phyloP scores from a whole-genome alignment of 1,140 invertebrate genomes.

The Nephila pilipes region DNA sequence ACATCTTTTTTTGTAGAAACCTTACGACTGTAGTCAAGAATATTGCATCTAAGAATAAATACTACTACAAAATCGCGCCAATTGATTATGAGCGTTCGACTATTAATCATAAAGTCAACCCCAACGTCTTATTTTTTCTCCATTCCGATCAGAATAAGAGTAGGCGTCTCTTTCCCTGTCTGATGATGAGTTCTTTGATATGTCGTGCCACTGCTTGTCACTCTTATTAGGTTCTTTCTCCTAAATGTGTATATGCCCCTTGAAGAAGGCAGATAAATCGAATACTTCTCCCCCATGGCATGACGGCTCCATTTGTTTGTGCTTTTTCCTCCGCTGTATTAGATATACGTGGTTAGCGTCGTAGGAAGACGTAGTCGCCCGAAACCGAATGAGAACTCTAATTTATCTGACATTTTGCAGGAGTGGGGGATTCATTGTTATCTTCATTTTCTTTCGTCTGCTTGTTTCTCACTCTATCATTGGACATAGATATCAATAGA shows the following conservation, averaged over 20 bases:
- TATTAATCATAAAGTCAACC: background rate
- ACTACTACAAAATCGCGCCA: background rate
- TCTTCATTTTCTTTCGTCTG: background rate
- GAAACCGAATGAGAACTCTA: constrained; percentile 10
- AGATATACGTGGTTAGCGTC: background rate
- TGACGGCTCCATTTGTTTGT: constrained; percentile 29
- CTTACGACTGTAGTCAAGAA: too few relatives aligned
- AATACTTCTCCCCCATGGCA: constrained; percentile 8
- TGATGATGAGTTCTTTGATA: constrained; percentile 24
- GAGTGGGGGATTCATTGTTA: background rate
- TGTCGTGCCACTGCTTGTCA: constrained; percentile 32
- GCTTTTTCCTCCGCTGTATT: background rate
- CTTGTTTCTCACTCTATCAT: background rate
- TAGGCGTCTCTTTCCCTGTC: background rate
- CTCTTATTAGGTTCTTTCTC: background rate
- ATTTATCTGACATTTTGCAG: constrained; percentile 45
- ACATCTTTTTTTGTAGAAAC: too few relatives aligned
- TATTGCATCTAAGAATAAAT: background rate
- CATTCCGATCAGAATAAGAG: background rate
- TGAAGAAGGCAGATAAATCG: constrained; percentile 37
- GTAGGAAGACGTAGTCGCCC: background rate
- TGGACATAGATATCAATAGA: background rate
- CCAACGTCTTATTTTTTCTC: background rate
- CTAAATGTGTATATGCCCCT: background rate
- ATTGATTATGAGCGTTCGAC: too few relatives aligned